Evolutionary conservation across 2,888 invertebrate genomes (phyloP).

Genomic region (Reticulitermes lucifugus): DNA sequence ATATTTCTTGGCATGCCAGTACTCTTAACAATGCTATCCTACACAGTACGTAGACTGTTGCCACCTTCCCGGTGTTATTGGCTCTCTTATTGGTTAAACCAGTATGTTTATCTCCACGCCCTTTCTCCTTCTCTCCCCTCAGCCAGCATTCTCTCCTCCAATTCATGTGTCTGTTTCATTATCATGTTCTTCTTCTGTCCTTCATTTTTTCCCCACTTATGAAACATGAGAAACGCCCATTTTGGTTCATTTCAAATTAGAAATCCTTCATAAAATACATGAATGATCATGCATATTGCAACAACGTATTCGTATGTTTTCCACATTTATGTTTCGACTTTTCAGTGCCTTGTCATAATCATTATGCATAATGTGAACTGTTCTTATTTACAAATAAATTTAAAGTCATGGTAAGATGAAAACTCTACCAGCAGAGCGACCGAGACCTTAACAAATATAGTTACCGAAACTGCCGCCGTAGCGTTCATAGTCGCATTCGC

Average conservation of each 20-base stretch:
- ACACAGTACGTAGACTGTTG: constrained; percentile 35
- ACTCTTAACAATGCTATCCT: constrained; percentile 12
- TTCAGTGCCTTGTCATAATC: neutral
- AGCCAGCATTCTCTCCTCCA: neutral
- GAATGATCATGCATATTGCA: neutral
- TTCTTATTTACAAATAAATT: too few relatives aligned
- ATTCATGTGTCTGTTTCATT: constrained; percentile 30
- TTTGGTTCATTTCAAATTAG: constrained; percentile 15
- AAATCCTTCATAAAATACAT: neutral
- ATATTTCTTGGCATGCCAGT: constrained; percentile 5
- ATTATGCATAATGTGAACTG: neutral
- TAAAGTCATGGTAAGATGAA: neutral
- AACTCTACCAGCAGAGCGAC: neutral
- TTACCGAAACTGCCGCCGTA: neutral
- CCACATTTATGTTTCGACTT: neutral
- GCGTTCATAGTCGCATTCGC: neutral
- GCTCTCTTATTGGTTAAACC: constrained; percentile 40
- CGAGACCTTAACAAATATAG: neutral
- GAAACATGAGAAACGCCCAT: constrained; percentile 34
- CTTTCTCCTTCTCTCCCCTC: constrained; percentile 25
- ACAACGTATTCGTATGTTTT: neutral
- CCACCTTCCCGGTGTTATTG: constrained; percentile 32
- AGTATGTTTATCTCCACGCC: constrained; percentile 39
- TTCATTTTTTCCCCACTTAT: constrained; percentile 17
- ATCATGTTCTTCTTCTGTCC: constrained; percentile 9